Conservation (phyloP, 2,113 vertebrate genomes). For the Chloropsis cyanopogon region DNA sequence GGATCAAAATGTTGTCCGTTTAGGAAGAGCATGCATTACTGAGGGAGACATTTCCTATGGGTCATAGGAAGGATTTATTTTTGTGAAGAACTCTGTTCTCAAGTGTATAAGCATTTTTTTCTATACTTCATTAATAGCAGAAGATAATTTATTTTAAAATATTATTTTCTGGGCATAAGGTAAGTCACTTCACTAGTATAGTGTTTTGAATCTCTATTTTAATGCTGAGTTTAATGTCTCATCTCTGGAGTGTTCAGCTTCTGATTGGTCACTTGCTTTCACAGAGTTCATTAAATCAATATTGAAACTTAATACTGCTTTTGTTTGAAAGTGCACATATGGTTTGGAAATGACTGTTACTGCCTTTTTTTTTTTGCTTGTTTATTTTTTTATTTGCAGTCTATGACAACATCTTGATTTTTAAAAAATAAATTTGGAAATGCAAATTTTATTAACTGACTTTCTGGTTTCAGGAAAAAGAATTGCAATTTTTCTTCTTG, state of each 20-base stretch:
- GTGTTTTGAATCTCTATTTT: not conserved
- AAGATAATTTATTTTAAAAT: not conserved
- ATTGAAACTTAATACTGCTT: not conserved
- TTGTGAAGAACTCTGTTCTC: not conserved
- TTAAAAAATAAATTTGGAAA: not conserved
- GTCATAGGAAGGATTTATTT: not conserved
- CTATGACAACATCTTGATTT: not conserved
- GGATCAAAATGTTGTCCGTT: not conserved
- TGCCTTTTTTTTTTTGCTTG: not conserved
- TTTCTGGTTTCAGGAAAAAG: not conserved
- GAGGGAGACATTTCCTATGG: not conserved
- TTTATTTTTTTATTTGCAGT: not conserved
- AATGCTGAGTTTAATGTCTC: not conserved
- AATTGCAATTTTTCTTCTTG: not conserved
- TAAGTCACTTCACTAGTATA: not conserved
- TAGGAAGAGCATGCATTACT: not conserved
- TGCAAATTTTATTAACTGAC: not conserved
- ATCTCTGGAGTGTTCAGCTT: not conserved
- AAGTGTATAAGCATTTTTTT: not conserved
- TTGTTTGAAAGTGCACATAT: not conserved
- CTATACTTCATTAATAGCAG: not conserved
- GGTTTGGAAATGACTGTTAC: not conserved
- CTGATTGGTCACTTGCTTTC: not conserved
- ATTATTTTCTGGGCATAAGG: not conserved
- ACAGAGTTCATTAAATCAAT: not conserved